These are phyloP conservation scores for Pachypsylla venusta DNA, from an alignment of 1,140 invertebrate species.

Conservation along the genomic window DNA sequence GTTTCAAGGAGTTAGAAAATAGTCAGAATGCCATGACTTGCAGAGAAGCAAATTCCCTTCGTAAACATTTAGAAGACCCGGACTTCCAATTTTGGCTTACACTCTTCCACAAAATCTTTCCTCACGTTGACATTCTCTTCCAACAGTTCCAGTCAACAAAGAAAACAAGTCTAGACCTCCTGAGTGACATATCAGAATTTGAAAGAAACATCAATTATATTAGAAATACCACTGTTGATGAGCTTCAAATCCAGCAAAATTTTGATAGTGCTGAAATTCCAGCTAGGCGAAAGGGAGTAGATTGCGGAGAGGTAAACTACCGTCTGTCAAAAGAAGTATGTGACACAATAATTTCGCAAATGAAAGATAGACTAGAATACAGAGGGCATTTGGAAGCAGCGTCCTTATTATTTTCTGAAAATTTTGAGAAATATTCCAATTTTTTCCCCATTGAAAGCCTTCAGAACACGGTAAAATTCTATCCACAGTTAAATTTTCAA, in stretches of 20 bases:
- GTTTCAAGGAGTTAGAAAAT: background rate
- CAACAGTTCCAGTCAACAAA: background rate
- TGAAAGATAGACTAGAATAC: background rate
- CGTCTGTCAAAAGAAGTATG: background rate
- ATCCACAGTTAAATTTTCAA: background rate
- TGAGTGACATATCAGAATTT: background rate
- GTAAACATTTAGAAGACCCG: background rate
- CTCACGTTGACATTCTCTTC: constrained; percentile 7
- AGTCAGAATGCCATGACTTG: too few relatives aligned
- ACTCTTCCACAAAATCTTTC: constrained; percentile 9
- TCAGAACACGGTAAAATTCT: too few relatives aligned
- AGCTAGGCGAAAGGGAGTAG: too few relatives aligned
- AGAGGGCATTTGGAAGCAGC: background rate
- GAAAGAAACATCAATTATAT: background rate
- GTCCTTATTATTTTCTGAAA: background rate
- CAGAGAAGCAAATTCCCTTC: background rate
- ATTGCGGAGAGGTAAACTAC: too few relatives aligned
- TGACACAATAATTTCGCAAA: background rate
- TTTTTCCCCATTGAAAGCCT: too few relatives aligned
- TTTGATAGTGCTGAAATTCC: too few relatives aligned
- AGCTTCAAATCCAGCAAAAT: too few relatives aligned
- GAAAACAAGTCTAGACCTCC: background rate
- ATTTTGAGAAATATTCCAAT: background rate
- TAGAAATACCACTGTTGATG: too few relatives aligned
- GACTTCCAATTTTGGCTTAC: constrained; percentile 7